Percentiles rank a stretch among this genome's conserved stretches.
Evolutionary conservation across 1,140 invertebrate genomes (phyloP).

Genomic region (Bombus confusus): DNA sequence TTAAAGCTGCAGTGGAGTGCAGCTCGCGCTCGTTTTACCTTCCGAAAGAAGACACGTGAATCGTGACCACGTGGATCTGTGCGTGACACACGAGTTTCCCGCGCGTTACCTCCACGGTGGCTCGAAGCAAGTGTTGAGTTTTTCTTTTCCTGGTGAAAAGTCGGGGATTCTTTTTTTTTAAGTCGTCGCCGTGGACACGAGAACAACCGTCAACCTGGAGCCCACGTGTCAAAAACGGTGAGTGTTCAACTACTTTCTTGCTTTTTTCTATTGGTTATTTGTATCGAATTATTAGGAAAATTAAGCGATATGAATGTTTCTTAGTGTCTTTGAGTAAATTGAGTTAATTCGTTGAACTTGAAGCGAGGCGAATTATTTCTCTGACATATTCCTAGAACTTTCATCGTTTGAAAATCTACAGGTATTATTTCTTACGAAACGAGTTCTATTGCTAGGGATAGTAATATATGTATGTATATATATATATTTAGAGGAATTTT

Average conservation of each 20-base stretch:
- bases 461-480: too few species aligned
- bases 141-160: slow-evolving; percentile 3
- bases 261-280: neutral
- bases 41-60: slow-evolving; percentile 64
- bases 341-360: too few species aligned
- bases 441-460: too few species aligned
- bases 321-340: neutral
- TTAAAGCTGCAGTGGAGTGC: slow-evolving; percentile 72
- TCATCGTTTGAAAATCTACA: too few species aligned
- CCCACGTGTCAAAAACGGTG: slow-evolving; percentile 83
- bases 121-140: slow-evolving; percentile 34
- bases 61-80: slow-evolving; percentile 72
- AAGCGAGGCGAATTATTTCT: too few species aligned
- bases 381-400: too few species aligned
- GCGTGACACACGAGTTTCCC: slow-evolving; percentile 41
- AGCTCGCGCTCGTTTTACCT: slow-evolving; percentile 66
- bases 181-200: slow-evolving; percentile 74
- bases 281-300: neutral
- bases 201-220: slow-evolving; percentile 83
- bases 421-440: too few species aligned
- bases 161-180: slow-evolving; percentile 9
- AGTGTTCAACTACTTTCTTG: slow-evolving; percentile 26
- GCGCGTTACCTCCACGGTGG: slow-evolving; percentile 34
- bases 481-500: too few species aligned
- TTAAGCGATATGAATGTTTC: neutral